A percentile compares a stretch with the other conserved stretches of the same genome.
Evolutionary conservation across 2,113 vertebrate genomes (phyloP).

Genomic region (Saguinus imperator): DNA sequence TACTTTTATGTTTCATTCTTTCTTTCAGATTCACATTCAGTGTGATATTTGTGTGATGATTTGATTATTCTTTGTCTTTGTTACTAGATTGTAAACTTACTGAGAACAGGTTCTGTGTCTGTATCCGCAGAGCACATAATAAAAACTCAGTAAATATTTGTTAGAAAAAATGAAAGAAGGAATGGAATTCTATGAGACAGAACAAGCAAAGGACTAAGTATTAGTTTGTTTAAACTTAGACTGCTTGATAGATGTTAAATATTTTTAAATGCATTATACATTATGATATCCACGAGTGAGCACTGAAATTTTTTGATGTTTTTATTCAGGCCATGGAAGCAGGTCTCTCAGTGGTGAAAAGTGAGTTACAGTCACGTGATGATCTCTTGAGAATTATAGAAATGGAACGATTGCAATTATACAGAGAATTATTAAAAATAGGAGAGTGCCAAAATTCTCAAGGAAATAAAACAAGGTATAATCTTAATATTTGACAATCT

Average conservation of each 20-base stretch:
- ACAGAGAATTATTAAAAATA: conserved; percentile 80
- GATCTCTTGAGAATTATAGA: conserved; percentile 82
- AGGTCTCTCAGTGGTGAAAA: conserved; percentile 82
- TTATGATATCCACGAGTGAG: background rate
- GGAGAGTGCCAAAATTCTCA: conserved; percentile 71
- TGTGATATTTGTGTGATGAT: background rate
- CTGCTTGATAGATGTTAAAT: background rate
- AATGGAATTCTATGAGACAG: conserved; percentile 8
- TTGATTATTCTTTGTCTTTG: background rate
- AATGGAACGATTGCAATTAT: conserved; percentile 81
- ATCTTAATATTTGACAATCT: conserved; percentile 26
- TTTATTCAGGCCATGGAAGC: conserved; percentile 84
- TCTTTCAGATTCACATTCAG: background rate
- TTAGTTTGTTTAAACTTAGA: conserved; percentile 24
- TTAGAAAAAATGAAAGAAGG: background rate
- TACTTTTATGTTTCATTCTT: background rate
- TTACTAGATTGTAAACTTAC: background rate
- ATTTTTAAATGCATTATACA: background rate
- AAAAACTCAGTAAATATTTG: conserved; percentile 21
- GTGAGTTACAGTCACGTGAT: conserved; percentile 83
- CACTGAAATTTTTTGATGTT: background rate
- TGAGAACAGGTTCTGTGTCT: background rate
- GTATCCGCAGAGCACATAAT: background rate
- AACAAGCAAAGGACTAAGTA: background rate
- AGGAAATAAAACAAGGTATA: conserved; percentile 80